phyloP scores from a whole-genome alignment of 2,888 invertebrate genomes.

The Gymnosoma rotundatum region DNA sequence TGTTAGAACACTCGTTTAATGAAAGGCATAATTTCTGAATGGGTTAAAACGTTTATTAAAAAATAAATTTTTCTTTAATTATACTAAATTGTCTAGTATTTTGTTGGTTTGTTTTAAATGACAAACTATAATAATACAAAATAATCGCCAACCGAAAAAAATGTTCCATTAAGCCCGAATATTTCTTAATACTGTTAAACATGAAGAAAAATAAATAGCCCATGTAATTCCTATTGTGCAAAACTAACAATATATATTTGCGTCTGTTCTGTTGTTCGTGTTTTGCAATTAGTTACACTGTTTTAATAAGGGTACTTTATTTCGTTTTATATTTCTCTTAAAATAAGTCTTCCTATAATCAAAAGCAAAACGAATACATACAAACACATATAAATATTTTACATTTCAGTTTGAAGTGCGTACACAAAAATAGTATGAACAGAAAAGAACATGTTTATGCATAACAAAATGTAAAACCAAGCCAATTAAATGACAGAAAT shows the following conservation, averaged over 20 bases:
- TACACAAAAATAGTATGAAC: constrained; percentile 26
- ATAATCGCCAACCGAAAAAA: too few species aligned
- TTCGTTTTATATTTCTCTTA: neutral
- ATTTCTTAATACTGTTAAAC: too few species aligned
- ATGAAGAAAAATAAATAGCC: too few species aligned
- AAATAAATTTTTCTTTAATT: too few species aligned
- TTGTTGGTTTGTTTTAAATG: too few species aligned
- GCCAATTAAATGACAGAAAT: constrained; percentile 49
- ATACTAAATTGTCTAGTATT: too few species aligned
- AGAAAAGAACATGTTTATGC: neutral
- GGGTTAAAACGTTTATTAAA: too few species aligned
- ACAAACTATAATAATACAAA: too few species aligned
- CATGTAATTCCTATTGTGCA: neutral
- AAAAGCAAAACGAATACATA: too few species aligned
- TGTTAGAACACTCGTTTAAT: too few species aligned
- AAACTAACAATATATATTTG: neutral
- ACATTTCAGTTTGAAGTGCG: constrained; percentile 42
- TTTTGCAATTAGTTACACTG: constrained; percentile 26
- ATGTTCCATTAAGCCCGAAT: too few species aligned
- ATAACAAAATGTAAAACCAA: constrained; percentile 13
- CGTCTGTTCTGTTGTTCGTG: neutral
- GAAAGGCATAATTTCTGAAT: too few species aligned
- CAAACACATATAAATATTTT: neutral
- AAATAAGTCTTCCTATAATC: neutral
- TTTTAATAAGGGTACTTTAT: constrained; percentile 15